phyloP scores from a whole-genome alignment of 2,888 invertebrate species.

The Caenorhabditis becei region DNA sequence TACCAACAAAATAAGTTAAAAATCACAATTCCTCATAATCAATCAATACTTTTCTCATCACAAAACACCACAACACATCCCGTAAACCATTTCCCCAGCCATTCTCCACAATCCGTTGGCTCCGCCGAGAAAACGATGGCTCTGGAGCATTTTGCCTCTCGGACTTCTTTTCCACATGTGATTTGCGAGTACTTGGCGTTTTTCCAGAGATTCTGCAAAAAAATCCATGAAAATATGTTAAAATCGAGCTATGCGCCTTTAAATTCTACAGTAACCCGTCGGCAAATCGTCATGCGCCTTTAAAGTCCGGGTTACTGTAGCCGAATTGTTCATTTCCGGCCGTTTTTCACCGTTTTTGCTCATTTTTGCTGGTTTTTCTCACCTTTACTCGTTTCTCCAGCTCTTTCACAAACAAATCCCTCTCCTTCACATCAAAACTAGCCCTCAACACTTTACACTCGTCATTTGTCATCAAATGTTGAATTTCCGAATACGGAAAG shows the following conservation, averaged over 20 bases:
- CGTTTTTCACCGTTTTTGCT: not conserved
- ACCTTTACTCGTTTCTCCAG: slow-evolving; percentile 51
- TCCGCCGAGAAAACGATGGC: slow-evolving; percentile 68
- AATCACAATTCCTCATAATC: not conserved
- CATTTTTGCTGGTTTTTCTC: not conserved
- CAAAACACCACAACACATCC: slow-evolving; percentile 79
- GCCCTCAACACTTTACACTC: slow-evolving; percentile 54
- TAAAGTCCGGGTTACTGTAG: too few relatives aligned
- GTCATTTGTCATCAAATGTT: slow-evolving; percentile 20
- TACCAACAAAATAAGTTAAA: not conserved
- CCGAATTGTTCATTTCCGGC: not conserved
- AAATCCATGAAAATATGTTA: too few relatives aligned
- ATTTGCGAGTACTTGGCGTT: slow-evolving; percentile 30
- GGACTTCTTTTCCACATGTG: slow-evolving; percentile 26
- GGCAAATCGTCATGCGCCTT: too few relatives aligned
- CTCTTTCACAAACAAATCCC: slow-evolving; percentile 44
- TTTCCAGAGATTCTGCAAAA: slow-evolving; percentile 55
- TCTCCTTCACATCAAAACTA: slow-evolving; percentile 14
- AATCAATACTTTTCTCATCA: slow-evolving; percentile 42
- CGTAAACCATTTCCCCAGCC: slow-evolving; percentile 66
- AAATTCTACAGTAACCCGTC: too few relatives aligned
- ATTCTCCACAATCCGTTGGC: slow-evolving; percentile 63
- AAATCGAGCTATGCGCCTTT: too few relatives aligned
- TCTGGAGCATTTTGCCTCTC: slow-evolving; percentile 61
- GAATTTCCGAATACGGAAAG: slow-evolving; percentile 45